Evolutionary conservation across 2,113 vertebrate species (phyloP), one percentile per base, ranked within the genome.

Genomic region (Hemiscyllium ocellatum): DNA sequence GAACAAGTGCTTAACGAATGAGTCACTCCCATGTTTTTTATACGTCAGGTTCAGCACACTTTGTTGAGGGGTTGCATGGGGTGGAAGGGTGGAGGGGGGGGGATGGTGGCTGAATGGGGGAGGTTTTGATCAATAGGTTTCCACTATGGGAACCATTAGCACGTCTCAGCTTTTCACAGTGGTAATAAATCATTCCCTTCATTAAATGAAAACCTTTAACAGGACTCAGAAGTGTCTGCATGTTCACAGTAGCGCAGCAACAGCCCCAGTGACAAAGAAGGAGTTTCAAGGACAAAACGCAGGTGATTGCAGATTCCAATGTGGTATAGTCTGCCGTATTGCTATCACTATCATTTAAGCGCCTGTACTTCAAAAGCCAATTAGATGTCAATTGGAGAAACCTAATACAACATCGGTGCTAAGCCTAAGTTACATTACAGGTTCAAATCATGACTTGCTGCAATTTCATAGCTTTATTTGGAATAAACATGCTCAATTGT

Each of bases 361-460:
- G 97, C 96, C 96, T 96, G 96, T 96, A 95, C 96, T 96, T 97
- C 96, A 96, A 95, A 96, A 96, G 96, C 97, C 95, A 97, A 97
- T 96, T 96, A 97, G 97, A 97, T 97, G 96, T 80, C 95, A 96
- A 93, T 1, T 90, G 85, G 89, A 97, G 97, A 97, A 97, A 97
- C 29, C 20, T 95, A 96, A 90, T 22, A 37, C 80, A 66, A 69
- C 47, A 65, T n/a, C 13, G 33, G 61, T 91, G 56, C 29, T 61
- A 19, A 91, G 66, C 89, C 56, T 37, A 4, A 91, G 33, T 61
- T 22, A 37, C 65, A 5, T 72, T 29, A 52, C 5, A 42, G 6
- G 19, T 95, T 52, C 47, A 47, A 52, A 72, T 47, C 76, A 12
- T 47, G 52, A 76, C 50, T 95, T 52, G 2, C 42, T 95, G 42